Percentiles rank a stretch among this genome's conserved stretches.
Evolutionary conservation across 2,888 invertebrate genomes (phyloP).

Genomic region (Euproctis similis): DNA sequence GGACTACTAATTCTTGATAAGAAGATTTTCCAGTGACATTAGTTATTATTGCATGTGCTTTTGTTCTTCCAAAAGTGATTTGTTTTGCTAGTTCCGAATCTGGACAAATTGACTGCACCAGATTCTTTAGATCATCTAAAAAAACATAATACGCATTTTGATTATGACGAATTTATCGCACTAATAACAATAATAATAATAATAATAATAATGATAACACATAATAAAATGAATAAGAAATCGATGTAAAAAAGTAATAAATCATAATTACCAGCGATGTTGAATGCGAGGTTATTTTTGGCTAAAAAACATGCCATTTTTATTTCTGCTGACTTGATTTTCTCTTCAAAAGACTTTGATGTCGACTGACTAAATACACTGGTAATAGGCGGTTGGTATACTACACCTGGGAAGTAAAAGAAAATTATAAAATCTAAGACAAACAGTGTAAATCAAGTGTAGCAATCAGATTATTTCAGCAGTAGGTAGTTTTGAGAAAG

Average conservation of each 20-base stretch:
- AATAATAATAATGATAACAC: too few relatives aligned
- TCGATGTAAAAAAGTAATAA: constrained; percentile 1
- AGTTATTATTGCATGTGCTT: constrained; percentile 14
- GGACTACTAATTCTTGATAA: not conserved
- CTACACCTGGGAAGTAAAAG: too few relatives aligned
- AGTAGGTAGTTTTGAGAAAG: too few relatives aligned
- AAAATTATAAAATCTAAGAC: too few relatives aligned
- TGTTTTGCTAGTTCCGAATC: constrained; percentile 3
- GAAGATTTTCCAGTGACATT: constrained; percentile 2
- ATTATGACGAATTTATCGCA: too few relatives aligned
- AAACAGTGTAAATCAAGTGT: too few relatives aligned
- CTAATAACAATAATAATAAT: too few relatives aligned
- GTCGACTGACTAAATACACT: not conserved
- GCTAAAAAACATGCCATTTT: constrained; percentile 18
- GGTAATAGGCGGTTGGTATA: not conserved
- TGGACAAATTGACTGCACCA: not conserved
- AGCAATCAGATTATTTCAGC: too few relatives aligned
- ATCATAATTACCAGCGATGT: constrained; percentile 12
- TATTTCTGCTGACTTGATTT: constrained; percentile 11
- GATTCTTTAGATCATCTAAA: not conserved
- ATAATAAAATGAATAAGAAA: too few relatives aligned
- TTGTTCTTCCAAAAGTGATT: constrained; percentile 12
- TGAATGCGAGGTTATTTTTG: constrained; percentile 17
- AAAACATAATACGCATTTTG: not conserved
- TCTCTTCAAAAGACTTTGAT: constrained; percentile 1